Base-by-base conservation (phyloP, 2,797 vertebrate species). In the Echiichthys vipera region DNA sequence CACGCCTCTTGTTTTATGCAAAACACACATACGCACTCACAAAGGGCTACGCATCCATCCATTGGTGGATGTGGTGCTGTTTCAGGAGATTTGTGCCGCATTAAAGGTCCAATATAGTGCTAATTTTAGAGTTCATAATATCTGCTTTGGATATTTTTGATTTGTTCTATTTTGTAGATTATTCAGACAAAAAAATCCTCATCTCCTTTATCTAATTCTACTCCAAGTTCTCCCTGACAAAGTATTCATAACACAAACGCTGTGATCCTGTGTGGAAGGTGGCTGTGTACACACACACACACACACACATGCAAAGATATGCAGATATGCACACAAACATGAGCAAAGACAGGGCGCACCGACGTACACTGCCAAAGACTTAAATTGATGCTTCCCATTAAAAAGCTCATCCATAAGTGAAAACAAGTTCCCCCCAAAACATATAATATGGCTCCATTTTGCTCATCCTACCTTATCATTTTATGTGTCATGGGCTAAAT, bases 1-100 rank as follows among this genome's bases (percentile, higher is more conserved):
- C 71, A 63, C 40, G 43, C 65, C 74, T 81, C 53, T 47, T 36
- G 37, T 74, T 87, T 86, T 69, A 71, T 87, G 85, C 74, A 34
- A 36, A 75, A 66, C 24, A 9, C 17, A 56, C 24, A 11, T 13
- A 5, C 15, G n/a, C n/a, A n/a, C n/a, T n/a, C n/a, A n/a, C n/a
- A n/a, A n/a, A n/a, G n/a, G n/a, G n/a, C n/a, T n/a, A n/a, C n/a
- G n/a, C n/a, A n/a, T n/a, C n/a, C n/a, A n/a, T n/a, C n/a, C n/a
- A n/a, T n/a, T n/a, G n/a, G n/a, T n/a, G n/a, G n/a, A n/a, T n/a
- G n/a, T n/a, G n/a, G n/a, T n/a, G n/a, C n/a, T n/a, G n/a, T n/a
- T n/a, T n/a, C n/a, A n/a, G n/a, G n/a, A n/a, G n/a, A n/a, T n/a
- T n/a, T n/a, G n/a, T n/a, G n/a, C n/a, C n/a, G n/a, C n/a, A n/a